Base-by-base conservation (phyloP, 2,888 invertebrate species). In the Brachycybe producta region DNA sequence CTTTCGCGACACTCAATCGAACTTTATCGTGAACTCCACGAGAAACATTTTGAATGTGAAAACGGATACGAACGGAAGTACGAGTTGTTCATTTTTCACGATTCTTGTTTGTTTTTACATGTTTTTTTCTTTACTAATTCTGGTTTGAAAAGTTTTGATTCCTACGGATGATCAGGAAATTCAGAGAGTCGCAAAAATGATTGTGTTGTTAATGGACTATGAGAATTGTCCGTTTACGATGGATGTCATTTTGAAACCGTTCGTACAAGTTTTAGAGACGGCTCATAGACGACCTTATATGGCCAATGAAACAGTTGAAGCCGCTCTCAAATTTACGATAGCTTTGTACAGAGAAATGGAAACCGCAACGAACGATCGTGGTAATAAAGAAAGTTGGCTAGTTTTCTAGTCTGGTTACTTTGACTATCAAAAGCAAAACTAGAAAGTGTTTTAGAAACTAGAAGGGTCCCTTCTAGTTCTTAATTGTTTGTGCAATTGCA, bases 251-350 rank as follows among this genome's bases (percentile, higher is more conserved):
- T 43, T 43, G 3, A 19, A 36, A n/a, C 26, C 24, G n/a, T 23
- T 38, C 11, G 24, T 38, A 17, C 38, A 47, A n/a, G 19, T 28
- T 17, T 38, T 47, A n/a, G 23, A 38, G 19, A 38, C 26, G 17
- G 36, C 38, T 26, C 34, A 24, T 19, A 47, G 38, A 27, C 36
- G 47, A 26, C 38, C 38, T 7, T 47, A 47, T 21, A 47, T 47
- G 19, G 11, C 27, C 26, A 15, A n/a, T 8, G 38, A 28, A 36
- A 36, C 19, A 19, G 21, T 32, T 2, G 47, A 47, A 7, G 34
- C 19, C 24, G 24, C 27, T 36, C 28, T 47, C 17, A 19, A 24
- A 26, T 47, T 47, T 47, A 23, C 38, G 26, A 38, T 38, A 15
- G 30, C 43, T 1, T 28, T 43, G 26, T 24, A 21, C 11, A 17